phyloP scores from a whole-genome alignment of 37 sponge, comb jelly and placozoan species.

The Spongilla lacustris region DNA sequence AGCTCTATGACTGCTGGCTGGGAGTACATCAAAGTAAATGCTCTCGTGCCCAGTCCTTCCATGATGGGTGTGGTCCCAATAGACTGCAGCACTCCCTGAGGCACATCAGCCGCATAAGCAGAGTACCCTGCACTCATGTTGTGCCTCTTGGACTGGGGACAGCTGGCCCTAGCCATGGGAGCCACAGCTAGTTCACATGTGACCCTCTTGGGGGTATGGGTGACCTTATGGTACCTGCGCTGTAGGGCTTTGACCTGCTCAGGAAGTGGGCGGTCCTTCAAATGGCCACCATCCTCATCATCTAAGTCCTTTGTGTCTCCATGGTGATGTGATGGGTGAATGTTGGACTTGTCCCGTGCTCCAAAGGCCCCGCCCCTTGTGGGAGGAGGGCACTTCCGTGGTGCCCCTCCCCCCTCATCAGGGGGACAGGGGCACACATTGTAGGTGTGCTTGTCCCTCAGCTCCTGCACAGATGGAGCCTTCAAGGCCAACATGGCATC shows the following conservation, averaged over 20 bases:
- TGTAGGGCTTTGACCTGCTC: slow-evolving; percentile 17
- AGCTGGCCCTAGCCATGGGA: slow-evolving; percentile 25
- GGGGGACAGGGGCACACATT: slow-evolving; percentile 53
- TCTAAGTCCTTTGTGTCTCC: background rate
- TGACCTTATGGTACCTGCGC: slow-evolving; percentile 15
- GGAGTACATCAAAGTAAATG: no score
- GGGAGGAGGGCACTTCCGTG: slow-evolving; percentile 55
- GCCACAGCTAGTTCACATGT: slow-evolving; percentile 6
- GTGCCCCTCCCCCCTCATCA: background rate
- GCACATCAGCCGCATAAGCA: slow-evolving; percentile 38
- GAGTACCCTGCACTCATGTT: no score
- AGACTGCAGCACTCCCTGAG: slow-evolving; percentile 13
- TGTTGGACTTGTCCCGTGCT: background rate
- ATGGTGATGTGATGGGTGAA: background rate
- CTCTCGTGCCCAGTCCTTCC: no score
- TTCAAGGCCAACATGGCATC: slow-evolving; percentile 11
- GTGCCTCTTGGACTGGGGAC: slow-evolving; percentile 32
- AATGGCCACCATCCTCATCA: background rate
- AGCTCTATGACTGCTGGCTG: no score
- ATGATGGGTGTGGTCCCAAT: no score
- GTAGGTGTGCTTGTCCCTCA: slow-evolving; percentile 80
- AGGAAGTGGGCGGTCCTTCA: slow-evolving; percentile 5
- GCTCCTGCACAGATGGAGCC: slow-evolving; percentile 44
- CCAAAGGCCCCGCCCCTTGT: slow-evolving; percentile 55
- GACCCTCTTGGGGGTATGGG: slow-evolving; percentile 9